A percentile compares a stretch with the other conserved stretches of the same genome.
Conservation (phyloP, 2,888 invertebrate genomes). For the Orthonevra nobilis region DNA sequence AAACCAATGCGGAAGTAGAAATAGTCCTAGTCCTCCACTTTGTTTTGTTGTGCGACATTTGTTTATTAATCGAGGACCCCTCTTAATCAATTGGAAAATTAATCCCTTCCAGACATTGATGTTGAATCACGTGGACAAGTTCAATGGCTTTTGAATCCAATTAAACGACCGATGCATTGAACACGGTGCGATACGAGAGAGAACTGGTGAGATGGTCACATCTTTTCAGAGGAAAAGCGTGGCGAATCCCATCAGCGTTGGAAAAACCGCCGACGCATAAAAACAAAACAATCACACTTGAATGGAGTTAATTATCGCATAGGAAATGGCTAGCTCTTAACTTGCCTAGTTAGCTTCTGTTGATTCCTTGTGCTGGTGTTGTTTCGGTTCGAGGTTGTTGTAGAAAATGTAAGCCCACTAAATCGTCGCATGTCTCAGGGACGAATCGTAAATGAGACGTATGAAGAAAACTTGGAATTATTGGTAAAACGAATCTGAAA, state of each 20-base stretch:
- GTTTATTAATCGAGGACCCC: constrained; percentile 24
- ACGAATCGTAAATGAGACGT: no score
- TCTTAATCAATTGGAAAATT: constrained; percentile 39
- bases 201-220: not conserved
- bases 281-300: constrained; percentile 44
- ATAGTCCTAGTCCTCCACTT: no score
- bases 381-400: no score
- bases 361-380: no score
- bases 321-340: not conserved
- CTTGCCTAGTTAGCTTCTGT: no score
- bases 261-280: constrained; percentile 20
- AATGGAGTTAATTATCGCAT: constrained; percentile 28
- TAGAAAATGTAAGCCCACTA: no score
- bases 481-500: no score
- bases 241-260: constrained; percentile 24
- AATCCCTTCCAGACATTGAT: constrained; percentile 29
- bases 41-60: constrained; percentile 21
- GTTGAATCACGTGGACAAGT: constrained; percentile 29
- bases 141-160: constrained; percentile 38
- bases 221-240: not conserved
- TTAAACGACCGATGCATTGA: no score
- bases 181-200: constrained; percentile 32
- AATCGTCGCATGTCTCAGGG: no score
- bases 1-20: constrained; percentile 23
- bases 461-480: no score